These are phyloP conservation scores for Epirrhoe alternata DNA, from an alignment of 2,888 invertebrate genomes.

Conservation along the genomic window DNA sequence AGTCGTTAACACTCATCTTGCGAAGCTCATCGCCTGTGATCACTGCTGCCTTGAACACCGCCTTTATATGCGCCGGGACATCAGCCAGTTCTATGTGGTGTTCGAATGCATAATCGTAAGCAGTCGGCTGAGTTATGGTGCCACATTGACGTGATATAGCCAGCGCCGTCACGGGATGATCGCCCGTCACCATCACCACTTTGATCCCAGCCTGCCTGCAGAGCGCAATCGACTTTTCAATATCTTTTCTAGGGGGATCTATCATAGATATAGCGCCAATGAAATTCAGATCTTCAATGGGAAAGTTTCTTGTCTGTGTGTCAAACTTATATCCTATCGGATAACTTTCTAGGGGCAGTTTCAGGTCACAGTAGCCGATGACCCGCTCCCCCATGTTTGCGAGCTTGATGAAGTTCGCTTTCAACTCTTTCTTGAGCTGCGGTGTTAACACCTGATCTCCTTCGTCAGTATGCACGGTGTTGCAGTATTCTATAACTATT, in stretches of 20 bases:
- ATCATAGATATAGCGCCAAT: conserved; percentile 89
- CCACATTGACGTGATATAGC: conserved; percentile 89
- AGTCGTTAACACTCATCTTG: conserved; percentile 80
- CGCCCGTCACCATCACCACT: conserved; percentile 89
- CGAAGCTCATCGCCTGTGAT: conserved; percentile 84
- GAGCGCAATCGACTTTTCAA: conserved; percentile 87
- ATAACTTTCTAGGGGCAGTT: conserved; percentile 81
- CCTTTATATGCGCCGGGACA: conserved; percentile 78
- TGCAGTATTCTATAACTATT: conserved; percentile 88
- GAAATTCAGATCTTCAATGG: conserved; percentile 84
- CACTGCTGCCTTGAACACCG: conserved; percentile 69
- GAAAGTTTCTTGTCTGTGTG: conserved; percentile 87
- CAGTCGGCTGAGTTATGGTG: conserved; percentile 87
- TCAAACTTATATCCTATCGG: conserved; percentile 85
- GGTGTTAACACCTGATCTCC: conserved; percentile 77
- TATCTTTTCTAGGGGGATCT: conserved; percentile 88
- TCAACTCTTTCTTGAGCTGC: conserved; percentile 81
- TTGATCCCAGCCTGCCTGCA: conserved; percentile 90
- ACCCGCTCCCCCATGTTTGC: conserved; percentile 95
- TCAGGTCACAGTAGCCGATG: conserved; percentile 91
- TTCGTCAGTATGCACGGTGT: conserved; percentile 82
- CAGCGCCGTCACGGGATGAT: conserved; percentile 90
- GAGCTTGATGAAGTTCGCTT: conserved; percentile 89
- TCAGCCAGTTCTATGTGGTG: conserved; percentile 82
- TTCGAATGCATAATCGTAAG: conserved; percentile 89